Base-by-base conservation (phyloP, 2,113 vertebrate genomes). In the Melanotaenia duboulayi region DNA sequence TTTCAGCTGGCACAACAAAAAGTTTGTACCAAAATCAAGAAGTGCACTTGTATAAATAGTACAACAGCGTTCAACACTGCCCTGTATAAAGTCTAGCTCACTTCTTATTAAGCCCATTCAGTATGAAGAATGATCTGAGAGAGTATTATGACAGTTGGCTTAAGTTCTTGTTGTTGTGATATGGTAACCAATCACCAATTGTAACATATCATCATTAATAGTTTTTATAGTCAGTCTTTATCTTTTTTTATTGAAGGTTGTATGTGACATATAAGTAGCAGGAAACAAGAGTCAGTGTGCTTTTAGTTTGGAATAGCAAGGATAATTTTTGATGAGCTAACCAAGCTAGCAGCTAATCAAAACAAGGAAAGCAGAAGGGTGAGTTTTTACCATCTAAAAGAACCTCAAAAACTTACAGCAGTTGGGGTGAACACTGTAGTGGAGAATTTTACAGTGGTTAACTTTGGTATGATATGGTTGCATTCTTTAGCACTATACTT, bases 31-130 rank as follows among this genome's bases (percentile, higher is more conserved):
- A 20, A 35, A 44, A 58, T 76, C 28, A 64, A 71, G 24, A 51
- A 69, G 64, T 67, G 65, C 40, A 70, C 48, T 65, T 65, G 35
- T 72, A 49, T 42, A 66, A 71, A 73, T 46, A 16, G 55, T 39
- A 56, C 37, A 25, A 50, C 23, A 22, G 46, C 24, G 22, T 75
- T 83, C 14, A 40, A 44, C 22, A 37, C 37, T 52, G 49, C 17
- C 57, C 20, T 51, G 54, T 62, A 32, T 71, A 19, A 40, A 61
- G 19, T 67, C 24, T 69, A 35, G 22, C 22, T 69, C 50, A 23
- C 11, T 42, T 42, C 7, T 42, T 5, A 42, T 14, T 35, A 35
- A 35, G 32, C 32, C 32, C 32, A 35, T 35, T 35, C 5, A 35
- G 5, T 7, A 5, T 9, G 8, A 35, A 35, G 5, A 35, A 35